Conservation (phyloP, 2,113 vertebrate genomes). For the Delphinus delphis region DNA sequence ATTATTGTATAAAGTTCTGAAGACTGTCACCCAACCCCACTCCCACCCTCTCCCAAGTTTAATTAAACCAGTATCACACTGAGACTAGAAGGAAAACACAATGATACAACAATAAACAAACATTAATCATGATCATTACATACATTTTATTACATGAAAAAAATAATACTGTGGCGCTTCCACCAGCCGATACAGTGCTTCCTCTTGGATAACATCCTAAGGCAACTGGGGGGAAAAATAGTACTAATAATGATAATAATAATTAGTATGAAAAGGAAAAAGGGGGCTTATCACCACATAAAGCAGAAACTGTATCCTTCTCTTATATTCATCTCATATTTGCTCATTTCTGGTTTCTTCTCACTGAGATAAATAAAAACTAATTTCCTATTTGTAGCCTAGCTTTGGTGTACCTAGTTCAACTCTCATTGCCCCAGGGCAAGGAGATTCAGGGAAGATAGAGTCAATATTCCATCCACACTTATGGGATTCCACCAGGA, state of each 20-base stretch:
- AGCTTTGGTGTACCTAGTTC: not conserved
- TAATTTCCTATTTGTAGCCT: not conserved
- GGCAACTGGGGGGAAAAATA: conserved; percentile 75
- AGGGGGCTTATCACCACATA: conserved; percentile 39
- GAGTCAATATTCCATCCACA: not conserved
- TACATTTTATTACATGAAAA: conserved; percentile 80
- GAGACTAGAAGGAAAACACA: conserved; percentile 65
- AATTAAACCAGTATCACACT: conserved; percentile 74
- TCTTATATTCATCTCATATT: conserved; percentile 71
- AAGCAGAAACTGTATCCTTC: conserved; percentile 41
- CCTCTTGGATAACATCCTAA: conserved; percentile 74
- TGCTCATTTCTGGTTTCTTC: conserved; percentile 42
- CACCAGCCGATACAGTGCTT: conserved; percentile 59
- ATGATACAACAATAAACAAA: conserved; percentile 71
- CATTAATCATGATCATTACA: conserved; percentile 71
- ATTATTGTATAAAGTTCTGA: conserved; percentile 41
- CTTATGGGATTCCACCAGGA: not conserved
- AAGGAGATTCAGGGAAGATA: not conserved
- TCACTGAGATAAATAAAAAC: not conserved
- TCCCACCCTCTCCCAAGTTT: conserved; percentile 65
- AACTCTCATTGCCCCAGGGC: not conserved
- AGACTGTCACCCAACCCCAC: conserved; percentile 55
- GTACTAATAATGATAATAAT: conserved; percentile 77
- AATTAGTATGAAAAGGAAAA: conserved; percentile 66
- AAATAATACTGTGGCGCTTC: conserved; percentile 67